Evolutionary conservation across 2,888 invertebrate species (phyloP), one percentile per base, ranked within the genome.

Genomic region (Nomada hirtipes): DNA sequence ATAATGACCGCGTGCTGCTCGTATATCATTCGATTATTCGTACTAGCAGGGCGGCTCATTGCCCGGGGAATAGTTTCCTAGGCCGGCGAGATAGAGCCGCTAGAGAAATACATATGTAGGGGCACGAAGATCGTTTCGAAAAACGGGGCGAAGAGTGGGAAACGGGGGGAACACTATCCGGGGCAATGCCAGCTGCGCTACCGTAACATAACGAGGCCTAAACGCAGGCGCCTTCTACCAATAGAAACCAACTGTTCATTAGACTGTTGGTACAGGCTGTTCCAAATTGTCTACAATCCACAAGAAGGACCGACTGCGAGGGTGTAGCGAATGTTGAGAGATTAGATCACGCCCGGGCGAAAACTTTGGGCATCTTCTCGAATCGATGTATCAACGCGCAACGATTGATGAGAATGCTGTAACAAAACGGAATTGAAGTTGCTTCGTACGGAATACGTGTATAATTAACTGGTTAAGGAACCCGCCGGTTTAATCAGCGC

Each of bases 161-260:
- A 72, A 80, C 60, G 75, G 67, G 76, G 68, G 79, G 71, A 68
- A 82, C 74, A 76, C 73, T 84, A 79, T 69, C 76, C 79, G 76
- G 83, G 77, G 81, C 89, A 87, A 88, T 89, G 92, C 91, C 92
- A 93, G 93, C 93, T 93, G 93, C 92, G 88, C 91, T 88, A 90
- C 88, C 89, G 88, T 90, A 90, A 90, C 89, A 90, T 79, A 89
- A 85, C 86, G 81, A 81, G 73, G 88, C 86, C 89, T 89, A 87
- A 92, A 88, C 88, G 86, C 90, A 90, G 90, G 89, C 90, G 87
- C 89, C 90, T 91, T 92, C 90, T 88, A 90, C 89, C 91, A 91
- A 92, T 92, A 92, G 91, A 87, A 90, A 88, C 92, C 92, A 93
- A 93, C 93, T 93, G 92, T 93, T 93, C 92, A 92, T 93, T 92